Evolutionary conservation across 2,797 vertebrate species (phyloP).

Genomic region (Emydoidea blandingii): DNA sequence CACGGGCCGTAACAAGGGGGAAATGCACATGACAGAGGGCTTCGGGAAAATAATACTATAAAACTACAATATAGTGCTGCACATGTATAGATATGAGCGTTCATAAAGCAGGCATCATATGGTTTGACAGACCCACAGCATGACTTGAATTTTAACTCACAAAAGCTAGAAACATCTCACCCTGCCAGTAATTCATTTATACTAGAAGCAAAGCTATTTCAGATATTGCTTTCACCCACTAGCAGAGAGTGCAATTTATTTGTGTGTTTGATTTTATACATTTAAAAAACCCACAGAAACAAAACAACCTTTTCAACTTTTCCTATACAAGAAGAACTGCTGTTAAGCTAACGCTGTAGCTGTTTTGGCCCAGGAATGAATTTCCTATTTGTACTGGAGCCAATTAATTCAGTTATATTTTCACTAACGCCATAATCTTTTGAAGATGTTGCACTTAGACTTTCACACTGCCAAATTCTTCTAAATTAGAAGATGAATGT

Average conservation of each 20-base stretch:
- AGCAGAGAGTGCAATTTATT: slow-evolving; percentile 7
- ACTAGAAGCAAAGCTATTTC: not conserved
- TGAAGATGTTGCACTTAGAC: slow-evolving; percentile 62
- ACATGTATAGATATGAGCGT: not conserved
- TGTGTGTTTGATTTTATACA: slow-evolving; percentile 42
- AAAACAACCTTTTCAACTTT: slow-evolving; percentile 20
- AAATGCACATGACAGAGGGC: accelerated
- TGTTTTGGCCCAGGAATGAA: slow-evolving; percentile 29
- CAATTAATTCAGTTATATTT: slow-evolving; percentile 58
- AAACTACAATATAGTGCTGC: not conserved
- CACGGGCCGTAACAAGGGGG: accelerated
- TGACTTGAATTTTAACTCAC: slow-evolving; percentile 18
- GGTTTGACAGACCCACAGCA: not conserved
- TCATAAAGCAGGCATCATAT: not conserved
- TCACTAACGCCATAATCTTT: slow-evolving; percentile 53
- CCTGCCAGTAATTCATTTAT: not conserved
- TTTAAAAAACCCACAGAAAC: not conserved
- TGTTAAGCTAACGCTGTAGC: slow-evolving; percentile 48
- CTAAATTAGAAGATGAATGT: slow-evolving; percentile 48
- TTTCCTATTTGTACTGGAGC: slow-evolving; percentile 39
- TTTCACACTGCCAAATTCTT: slow-evolving; percentile 58
- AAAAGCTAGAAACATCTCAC: not conserved
- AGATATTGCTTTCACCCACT: slow-evolving; percentile 27
- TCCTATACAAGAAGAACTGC: slow-evolving; percentile 17
- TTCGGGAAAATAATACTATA: not conserved